Conservation (phyloP, 2,888 invertebrate species). For the Dendrolimus houi region DNA sequence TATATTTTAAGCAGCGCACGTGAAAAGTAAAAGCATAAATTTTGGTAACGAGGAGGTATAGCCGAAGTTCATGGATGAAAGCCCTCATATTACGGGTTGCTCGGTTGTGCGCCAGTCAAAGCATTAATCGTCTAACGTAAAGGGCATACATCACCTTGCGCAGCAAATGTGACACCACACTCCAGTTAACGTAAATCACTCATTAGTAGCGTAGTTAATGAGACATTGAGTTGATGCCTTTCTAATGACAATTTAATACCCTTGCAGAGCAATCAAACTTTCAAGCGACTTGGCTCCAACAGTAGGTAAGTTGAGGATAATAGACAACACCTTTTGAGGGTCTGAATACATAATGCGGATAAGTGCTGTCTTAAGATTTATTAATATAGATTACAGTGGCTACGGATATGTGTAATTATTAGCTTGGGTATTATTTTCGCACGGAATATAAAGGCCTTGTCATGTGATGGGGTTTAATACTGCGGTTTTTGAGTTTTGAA, state of each 20-base stretch:
- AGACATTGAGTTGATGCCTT: slow-evolving; percentile 47
- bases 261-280: slow-evolving; percentile 61
- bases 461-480: no score
- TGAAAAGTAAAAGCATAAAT: slow-evolving; percentile 36
- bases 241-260: slow-evolving; percentile 65
- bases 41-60: slow-evolving; percentile 37
- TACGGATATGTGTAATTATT: slow-evolving; percentile 26
- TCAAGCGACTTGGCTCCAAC: slow-evolving; percentile 37
- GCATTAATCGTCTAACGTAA: slow-evolving; percentile 34
- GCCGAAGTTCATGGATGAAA: slow-evolving; percentile 41
- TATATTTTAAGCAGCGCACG: slow-evolving; percentile 8
- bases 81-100: slow-evolving; percentile 44
- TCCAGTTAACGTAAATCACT: slow-evolving; percentile 59
- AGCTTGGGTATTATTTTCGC: slow-evolving; percentile 1
- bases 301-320: slow-evolving; percentile 44
- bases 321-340: slow-evolving; percentile 47
- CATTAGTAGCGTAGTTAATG: slow-evolving; percentile 55
- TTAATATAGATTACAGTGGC: slow-evolving; percentile 21
- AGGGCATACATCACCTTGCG: slow-evolving; percentile 38
- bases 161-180: slow-evolving; percentile 44
- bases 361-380: slow-evolving; percentile 50
- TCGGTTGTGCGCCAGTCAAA: slow-evolving; percentile 29
- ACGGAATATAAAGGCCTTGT: background rate
- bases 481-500: no score
- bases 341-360: slow-evolving; percentile 46